A percentile compares a stretch with the other conserved stretches of the same genome.
phyloP scores from a whole-genome alignment of 2,113 vertebrate genomes.

The Colaptes auratus region DNA sequence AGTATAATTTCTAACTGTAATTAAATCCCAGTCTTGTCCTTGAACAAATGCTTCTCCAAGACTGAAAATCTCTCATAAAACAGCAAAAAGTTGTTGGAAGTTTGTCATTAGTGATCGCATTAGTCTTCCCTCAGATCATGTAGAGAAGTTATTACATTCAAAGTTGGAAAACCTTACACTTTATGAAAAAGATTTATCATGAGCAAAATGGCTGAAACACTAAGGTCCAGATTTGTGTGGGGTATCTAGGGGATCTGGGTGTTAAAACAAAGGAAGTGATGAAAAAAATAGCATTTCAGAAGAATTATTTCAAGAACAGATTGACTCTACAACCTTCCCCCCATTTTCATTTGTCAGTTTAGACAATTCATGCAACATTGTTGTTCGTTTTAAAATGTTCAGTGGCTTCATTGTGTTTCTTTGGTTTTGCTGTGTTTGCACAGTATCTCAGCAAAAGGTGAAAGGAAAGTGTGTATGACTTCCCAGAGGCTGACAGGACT shows the following conservation, averaged over 20 bases:
- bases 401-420: neutral
- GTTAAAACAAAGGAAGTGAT: neutral
- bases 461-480: neutral
- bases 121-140: neutral
- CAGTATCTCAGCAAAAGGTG: neutral
- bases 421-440: neutral
- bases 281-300: neutral
- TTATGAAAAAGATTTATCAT: neutral
- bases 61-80: neutral
- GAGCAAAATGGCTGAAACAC: neutral
- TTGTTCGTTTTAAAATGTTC: neutral
- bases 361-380: neutral
- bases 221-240: neutral
- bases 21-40: neutral
- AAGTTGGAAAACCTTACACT: neutral
- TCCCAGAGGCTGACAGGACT: neutral
- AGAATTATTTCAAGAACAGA: neutral
- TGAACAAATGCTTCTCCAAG: neutral
- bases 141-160: neutral
- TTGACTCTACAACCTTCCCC: neutral
- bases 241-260: neutral
- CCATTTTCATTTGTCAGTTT: neutral
- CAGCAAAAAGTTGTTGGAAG: neutral
- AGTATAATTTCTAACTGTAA: neutral
- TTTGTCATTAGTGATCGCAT: neutral